These are phyloP conservation scores for Trichonephila inaurata DNA, from an alignment of 1,140 invertebrate species.

Conservation along the genomic window DNA sequence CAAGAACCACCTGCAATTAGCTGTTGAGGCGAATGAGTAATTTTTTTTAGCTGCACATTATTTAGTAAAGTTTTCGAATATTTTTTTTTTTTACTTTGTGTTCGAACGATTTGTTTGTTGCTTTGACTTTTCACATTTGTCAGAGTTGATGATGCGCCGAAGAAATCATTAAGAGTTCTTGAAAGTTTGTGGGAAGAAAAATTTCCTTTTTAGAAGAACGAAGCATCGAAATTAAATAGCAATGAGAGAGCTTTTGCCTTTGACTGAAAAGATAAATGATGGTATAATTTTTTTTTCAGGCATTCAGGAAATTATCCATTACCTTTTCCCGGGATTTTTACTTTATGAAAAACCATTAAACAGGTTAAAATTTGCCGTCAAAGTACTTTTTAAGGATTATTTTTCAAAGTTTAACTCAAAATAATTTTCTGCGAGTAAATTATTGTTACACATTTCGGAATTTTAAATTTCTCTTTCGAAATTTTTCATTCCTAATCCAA, in stretches of 20 bases:
- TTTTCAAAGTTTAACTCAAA: neutral
- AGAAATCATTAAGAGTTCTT: slow-evolving; percentile 63
- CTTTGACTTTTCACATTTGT: slow-evolving; percentile 63
- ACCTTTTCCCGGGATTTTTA: neutral
- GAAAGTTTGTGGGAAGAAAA: slow-evolving; percentile 51
- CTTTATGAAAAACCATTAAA: neutral
- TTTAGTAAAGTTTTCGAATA: neutral
- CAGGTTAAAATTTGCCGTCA: neutral
- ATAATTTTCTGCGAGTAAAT: neutral
- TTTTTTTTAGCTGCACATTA: slow-evolving; percentile 40
- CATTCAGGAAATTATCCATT: slow-evolving; percentile 33
- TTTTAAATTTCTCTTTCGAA: neutral
- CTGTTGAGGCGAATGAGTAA: slow-evolving; percentile 51
- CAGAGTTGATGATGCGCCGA: slow-evolving; percentile 60
- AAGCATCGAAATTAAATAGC: slow-evolving; percentile 61
- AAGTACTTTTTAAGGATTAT: neutral
- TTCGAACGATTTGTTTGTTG: slow-evolving; percentile 54
- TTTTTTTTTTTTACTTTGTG: slow-evolving; percentile 32
- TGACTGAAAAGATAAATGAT: slow-evolving; percentile 42
- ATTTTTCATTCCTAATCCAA: neutral
- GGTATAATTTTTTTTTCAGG: neutral
- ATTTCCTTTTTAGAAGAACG: slow-evolving; percentile 30
- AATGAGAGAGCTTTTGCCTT: neutral
- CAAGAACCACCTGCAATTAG: slow-evolving; percentile 65
- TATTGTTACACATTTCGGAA: neutral